Conservation (phyloP, 2,797 vertebrate species). For the Nyctibius grandis region DNA sequence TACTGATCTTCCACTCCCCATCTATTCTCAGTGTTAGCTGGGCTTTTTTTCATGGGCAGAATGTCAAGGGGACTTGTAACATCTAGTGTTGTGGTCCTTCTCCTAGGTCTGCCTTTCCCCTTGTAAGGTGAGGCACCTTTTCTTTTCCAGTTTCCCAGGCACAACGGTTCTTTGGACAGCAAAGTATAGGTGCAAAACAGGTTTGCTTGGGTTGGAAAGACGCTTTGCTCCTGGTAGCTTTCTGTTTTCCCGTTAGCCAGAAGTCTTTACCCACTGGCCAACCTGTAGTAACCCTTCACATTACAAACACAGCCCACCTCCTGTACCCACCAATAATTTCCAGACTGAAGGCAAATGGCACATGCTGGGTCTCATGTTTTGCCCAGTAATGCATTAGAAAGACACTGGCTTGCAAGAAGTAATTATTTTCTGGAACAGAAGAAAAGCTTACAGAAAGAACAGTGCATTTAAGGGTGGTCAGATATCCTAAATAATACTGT, state of each 20-base stretch:
- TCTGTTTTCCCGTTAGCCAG: background rate
- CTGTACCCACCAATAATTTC: background rate
- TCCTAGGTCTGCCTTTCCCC: background rate
- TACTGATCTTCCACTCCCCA: background rate
- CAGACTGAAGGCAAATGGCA: background rate
- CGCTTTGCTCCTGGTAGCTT: background rate
- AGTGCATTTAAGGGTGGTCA: background rate
- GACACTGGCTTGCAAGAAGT: background rate
- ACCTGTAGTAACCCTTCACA: fast-evolving
- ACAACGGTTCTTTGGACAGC: background rate
- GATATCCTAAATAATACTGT: background rate
- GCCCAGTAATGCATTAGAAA: background rate
- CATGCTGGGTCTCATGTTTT: background rate
- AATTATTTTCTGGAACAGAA: background rate
- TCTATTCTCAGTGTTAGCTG: background rate
- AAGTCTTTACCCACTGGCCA: background rate
- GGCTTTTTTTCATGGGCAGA: background rate
- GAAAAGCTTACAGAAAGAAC: background rate
- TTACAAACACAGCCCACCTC: background rate
- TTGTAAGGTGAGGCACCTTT: background rate
- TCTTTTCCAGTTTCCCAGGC: background rate
- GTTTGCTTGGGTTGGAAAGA: background rate
- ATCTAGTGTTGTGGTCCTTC: background rate
- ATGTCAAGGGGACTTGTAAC: background rate
- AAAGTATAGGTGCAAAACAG: background rate